A percentile compares a stretch with the other conserved stretches of the same genome.
phyloP scores from a whole-genome alignment of 2,113 vertebrate genomes.

The Ploceus nigricollis region DNA sequence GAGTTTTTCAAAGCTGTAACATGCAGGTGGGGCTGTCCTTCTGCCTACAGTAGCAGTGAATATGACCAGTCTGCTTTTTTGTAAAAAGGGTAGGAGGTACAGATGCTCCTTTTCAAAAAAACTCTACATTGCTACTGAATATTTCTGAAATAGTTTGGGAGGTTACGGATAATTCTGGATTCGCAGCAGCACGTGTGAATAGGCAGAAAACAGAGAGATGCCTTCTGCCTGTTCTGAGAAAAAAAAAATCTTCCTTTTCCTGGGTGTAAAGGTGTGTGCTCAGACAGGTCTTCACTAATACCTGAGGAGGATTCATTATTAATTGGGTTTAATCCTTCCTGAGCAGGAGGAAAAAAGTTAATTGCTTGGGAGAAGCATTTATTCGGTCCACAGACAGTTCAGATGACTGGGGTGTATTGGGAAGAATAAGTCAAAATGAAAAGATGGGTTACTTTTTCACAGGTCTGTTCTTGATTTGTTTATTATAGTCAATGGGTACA shows the following conservation, averaged over 20 bases:
- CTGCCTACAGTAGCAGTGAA: not conserved
- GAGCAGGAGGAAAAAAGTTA: not conserved
- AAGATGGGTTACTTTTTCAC: not conserved
- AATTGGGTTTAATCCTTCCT: constrained; percentile 2
- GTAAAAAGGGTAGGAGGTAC: not conserved
- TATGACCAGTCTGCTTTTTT: not conserved
- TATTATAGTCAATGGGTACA: not conserved
- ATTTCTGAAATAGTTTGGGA: not conserved
- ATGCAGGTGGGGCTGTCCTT: not conserved
- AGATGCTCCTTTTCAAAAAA: not conserved
- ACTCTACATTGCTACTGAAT: not conserved
- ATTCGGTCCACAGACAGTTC: not conserved
- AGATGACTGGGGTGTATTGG: not conserved
- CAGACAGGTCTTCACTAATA: not conserved
- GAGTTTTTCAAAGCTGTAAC: not conserved
- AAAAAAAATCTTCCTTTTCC: not conserved
- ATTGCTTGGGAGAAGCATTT: not conserved
- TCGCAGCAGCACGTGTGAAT: not conserved
- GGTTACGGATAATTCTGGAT: not conserved
- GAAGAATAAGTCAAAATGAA: not conserved
- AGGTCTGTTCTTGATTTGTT: not conserved
- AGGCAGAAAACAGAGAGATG: not conserved
- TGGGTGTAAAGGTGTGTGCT: not conserved
- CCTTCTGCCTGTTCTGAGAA: not conserved
- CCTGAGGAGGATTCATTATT: not conserved